phyloP scores from a whole-genome alignment of 2,888 invertebrate species.

The Ligdia adustata region DNA sequence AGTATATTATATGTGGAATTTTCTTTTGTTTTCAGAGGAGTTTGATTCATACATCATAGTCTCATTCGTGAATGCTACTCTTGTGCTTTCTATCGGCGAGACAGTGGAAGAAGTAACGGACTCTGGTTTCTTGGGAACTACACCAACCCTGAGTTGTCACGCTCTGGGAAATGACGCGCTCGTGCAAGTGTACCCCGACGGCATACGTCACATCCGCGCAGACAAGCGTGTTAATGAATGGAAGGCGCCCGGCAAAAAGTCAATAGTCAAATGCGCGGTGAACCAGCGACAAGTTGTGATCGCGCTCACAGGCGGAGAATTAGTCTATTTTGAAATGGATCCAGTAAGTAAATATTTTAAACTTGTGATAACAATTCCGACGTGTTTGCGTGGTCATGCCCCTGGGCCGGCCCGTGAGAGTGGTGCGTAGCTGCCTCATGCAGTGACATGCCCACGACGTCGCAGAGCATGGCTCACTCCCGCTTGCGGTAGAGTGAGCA shows the following conservation, averaged over 20 bases:
- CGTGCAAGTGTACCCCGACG: conserved; percentile 99
- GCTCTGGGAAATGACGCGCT: conserved; percentile 98
- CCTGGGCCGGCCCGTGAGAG: conserved; percentile 60
- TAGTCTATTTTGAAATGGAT: conserved; percentile 99
- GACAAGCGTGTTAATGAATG: conserved; percentile 99
- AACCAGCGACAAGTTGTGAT: conserved; percentile 99
- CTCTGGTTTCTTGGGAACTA: conserved; percentile 99
- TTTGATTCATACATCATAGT: conserved; percentile 99
- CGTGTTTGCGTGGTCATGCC: conserved; percentile 62
- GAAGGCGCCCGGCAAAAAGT: conserved; percentile 99
- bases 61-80: conserved; percentile 98
- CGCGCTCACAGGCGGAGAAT: conserved; percentile 97
- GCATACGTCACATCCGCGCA: conserved; percentile 98
- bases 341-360: conserved; percentile 87
- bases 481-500: conserved; percentile 77
- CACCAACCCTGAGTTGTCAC: conserved; percentile 98
- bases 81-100: conserved; percentile 99
- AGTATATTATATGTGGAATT: conserved; percentile 51
- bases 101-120: conserved; percentile 99
- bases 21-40: conserved; percentile 93
- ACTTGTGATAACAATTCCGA: conserved; percentile 46
- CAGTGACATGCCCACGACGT: conserved; percentile 85
- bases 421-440: conserved; percentile 81
- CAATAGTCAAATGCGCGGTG: conserved; percentile 98
- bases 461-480: conserved; percentile 84